Base-by-base conservation (phyloP, 1,140 invertebrate species). In the Tribolium castaneum region DNA sequence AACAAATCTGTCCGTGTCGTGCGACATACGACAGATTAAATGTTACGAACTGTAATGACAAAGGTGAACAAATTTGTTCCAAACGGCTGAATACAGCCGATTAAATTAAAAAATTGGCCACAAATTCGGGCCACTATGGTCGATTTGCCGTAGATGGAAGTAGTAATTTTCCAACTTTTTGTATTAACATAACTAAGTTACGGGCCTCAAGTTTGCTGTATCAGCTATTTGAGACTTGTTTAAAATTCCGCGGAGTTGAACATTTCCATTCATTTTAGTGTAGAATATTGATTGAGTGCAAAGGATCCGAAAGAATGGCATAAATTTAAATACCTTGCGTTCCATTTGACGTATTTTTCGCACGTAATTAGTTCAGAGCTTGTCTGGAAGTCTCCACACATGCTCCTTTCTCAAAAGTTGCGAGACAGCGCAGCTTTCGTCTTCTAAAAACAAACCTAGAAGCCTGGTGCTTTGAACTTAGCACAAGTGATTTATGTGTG, bases 261-360 rank as follows among this genome's bases (percentile, higher is more conserved):
- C 56, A 66, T 66, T 66, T 66, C 59, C 59, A 66, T 66, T 66
- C 59, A 66, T 66, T 66, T 66, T 66, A 9, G 10, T 12, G 30
- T 4, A 66, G 59, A 66, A 35, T 66, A 66, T 66, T 66, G 59
- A 66, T 34, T 66, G 59, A 39, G 30, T 66, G 59, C 30, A 66
- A 59, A 13, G 12, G 59, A 66, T 66, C 25, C 34, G 13, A 66
- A 35, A 25, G 56, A 62, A 66, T 39, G 34, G 59, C 59, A 66
- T 66, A 66, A 66, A 66, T 66, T 66, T 66, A 66, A 66, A 66
- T 66, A 66, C 25, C 59, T 16, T 30, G 6, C 5, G 22, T 66
- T 66, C 30, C 22, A 62, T 25, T 62, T 62, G 56, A 39, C 3
- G 30, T 35, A 66, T 66, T 66, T 34, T 22, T 66, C 10, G 30